phyloP scores from a whole-genome alignment of 2,113 vertebrate genomes.

The Epinephelus fuscoguttatus region DNA sequence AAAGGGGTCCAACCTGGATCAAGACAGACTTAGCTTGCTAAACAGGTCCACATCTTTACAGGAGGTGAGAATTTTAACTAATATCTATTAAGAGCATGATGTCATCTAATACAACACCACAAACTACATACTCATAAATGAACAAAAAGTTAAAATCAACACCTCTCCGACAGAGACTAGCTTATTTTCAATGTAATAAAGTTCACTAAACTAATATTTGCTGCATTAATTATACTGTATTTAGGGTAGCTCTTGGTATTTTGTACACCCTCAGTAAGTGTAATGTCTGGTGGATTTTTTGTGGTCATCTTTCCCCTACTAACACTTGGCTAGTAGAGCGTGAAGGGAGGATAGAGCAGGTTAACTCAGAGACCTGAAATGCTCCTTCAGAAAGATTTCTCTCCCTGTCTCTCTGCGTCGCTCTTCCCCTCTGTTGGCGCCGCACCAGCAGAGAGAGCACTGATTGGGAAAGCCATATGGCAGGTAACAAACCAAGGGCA shows the following conservation, averaged over 20 bases:
- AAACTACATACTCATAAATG: not conserved
- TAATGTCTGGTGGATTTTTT: slow-evolving; percentile 12
- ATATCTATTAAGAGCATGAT: not conserved
- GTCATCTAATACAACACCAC: not conserved
- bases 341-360: slow-evolving; percentile 30
- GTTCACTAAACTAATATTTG: not conserved
- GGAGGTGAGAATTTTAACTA: not conserved
- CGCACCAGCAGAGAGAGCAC: slow-evolving; percentile 59
- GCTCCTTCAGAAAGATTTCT: slow-evolving; percentile 19
- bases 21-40: not conserved
- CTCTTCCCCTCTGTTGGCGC: slow-evolving; percentile 37
- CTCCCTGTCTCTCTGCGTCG: not conserved
- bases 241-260: not conserved
- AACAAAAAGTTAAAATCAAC: not conserved
- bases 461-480: slow-evolving; percentile 79
- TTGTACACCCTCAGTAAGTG: not conserved
- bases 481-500: slow-evolving; percentile 74
- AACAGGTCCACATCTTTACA: not conserved
- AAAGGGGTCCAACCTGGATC: no score
- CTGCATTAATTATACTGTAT: not conserved
- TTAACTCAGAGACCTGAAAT: slow-evolving; percentile 33
- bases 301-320: not conserved
- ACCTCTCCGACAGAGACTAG: not conserved
- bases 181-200: not conserved
- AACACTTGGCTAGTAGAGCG: slow-evolving; percentile 30